Conservation (phyloP, 2,113 vertebrate genomes). For the Callocephalon fimbriatum region DNA sequence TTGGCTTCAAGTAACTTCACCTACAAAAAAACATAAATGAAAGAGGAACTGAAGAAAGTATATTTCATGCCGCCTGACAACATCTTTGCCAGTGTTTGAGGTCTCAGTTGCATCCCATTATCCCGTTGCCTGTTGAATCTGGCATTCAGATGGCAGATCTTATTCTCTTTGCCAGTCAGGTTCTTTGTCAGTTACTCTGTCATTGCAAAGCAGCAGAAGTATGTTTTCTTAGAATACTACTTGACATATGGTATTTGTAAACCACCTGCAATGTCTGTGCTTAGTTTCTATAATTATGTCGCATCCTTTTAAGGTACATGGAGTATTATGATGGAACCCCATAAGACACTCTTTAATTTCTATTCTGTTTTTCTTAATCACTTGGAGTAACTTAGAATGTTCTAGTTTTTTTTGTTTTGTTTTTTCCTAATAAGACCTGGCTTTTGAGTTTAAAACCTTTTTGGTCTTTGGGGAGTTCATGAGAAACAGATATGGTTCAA, state of each 20-base stretch:
- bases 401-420: background rate
- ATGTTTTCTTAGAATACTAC: background rate
- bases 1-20: background rate
- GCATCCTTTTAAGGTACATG: background rate
- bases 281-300: background rate
- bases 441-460: background rate
- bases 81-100: background rate
- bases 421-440: background rate
- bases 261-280: background rate
- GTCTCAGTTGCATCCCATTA: background rate
- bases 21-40: background rate
- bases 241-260: background rate
- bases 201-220: background rate
- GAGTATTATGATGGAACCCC: background rate
- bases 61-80: background rate
- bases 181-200: background rate
- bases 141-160: background rate
- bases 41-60: background rate
- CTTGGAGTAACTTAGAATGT: background rate
- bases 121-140: background rate
- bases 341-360: background rate
- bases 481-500: background rate
- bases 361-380: background rate
- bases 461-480: background rate
- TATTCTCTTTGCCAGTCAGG: background rate